phyloP scores from a whole-genome alignment of 1,140 invertebrate genomes.

The Conus betulinus region DNA sequence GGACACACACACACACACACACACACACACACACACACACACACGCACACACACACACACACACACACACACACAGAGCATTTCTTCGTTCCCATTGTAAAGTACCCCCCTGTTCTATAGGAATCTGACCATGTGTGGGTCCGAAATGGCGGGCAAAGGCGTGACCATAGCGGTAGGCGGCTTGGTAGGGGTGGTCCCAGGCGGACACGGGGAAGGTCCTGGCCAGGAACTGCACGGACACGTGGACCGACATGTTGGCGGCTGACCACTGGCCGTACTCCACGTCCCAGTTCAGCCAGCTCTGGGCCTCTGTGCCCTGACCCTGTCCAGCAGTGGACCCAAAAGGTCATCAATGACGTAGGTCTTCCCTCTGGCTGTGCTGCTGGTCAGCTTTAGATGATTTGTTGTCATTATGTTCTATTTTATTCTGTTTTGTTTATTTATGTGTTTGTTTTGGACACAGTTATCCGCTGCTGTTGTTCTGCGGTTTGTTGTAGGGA shows the following conservation, averaged over 20 bases:
- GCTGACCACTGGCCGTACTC: constrained; percentile 56
- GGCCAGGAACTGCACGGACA: constrained; percentile 56
- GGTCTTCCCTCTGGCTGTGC: no score
- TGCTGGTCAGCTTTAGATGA: no score
- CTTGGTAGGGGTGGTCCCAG: constrained; percentile 51
- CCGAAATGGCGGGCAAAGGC: constrained; percentile 60
- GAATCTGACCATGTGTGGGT: constrained; percentile 19
- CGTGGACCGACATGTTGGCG: constrained; percentile 52
- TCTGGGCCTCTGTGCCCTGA: constrained; percentile 53
- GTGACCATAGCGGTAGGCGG: constrained; percentile 52
- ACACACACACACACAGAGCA: neutral
- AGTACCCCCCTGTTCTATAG: no score
- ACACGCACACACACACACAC: constrained; percentile 4
- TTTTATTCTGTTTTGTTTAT: no score
- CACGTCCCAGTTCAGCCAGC: constrained; percentile 63
- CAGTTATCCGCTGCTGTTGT: no score
- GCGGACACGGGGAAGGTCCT: constrained; percentile 40
- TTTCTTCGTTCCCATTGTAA: no score
- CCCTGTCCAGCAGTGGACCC: neutral
- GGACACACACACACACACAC: neutral
- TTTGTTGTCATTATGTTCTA: no score
- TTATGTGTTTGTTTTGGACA: no score
- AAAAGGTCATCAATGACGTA: no score
- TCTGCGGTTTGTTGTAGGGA: no score
- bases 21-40: neutral